A percentile compares a stretch with the other conserved stretches of the same genome.
These are phyloP conservation scores for Sus cebifrons DNA, from an alignment of 2,797 vertebrate genomes.

Conservation along the genomic window DNA sequence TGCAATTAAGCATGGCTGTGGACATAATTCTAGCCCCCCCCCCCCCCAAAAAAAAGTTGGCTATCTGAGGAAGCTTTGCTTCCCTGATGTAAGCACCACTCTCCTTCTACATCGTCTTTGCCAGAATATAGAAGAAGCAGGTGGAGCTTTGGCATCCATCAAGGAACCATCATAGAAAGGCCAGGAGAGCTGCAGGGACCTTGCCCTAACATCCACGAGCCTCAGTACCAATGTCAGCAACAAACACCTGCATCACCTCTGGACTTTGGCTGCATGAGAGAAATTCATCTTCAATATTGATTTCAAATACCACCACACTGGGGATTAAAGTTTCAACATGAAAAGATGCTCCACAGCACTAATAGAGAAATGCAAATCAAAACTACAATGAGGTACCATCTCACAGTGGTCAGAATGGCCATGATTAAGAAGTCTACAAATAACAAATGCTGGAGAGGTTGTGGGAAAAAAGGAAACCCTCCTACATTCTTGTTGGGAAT, in stretches of 20 bases:
- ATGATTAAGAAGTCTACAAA: too few relatives aligned
- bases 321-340: neutral
- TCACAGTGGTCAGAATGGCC: too few relatives aligned
- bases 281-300: neutral
- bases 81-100: neutral
- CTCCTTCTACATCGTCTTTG: neutral
- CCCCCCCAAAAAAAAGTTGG: neutral
- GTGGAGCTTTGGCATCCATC: neutral
- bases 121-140: neutral
- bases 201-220: neutral
- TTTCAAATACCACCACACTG: neutral
- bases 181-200: neutral
- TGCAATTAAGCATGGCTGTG: neutral
- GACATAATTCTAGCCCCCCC: constrained; percentile 1
- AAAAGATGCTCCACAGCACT: too few relatives aligned
- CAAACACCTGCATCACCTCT: neutral
- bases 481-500: too few relatives aligned
- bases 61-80: neutral
- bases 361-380: too few relatives aligned
- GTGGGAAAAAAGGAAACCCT: too few relatives aligned
- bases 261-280: neutral
- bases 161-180: neutral
- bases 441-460: too few relatives aligned
- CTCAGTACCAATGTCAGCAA: neutral
- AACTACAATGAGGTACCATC: too few relatives aligned